Base-by-base conservation (phyloP, 2,888 invertebrate genomes). In the Incurvaria masculella region DNA sequence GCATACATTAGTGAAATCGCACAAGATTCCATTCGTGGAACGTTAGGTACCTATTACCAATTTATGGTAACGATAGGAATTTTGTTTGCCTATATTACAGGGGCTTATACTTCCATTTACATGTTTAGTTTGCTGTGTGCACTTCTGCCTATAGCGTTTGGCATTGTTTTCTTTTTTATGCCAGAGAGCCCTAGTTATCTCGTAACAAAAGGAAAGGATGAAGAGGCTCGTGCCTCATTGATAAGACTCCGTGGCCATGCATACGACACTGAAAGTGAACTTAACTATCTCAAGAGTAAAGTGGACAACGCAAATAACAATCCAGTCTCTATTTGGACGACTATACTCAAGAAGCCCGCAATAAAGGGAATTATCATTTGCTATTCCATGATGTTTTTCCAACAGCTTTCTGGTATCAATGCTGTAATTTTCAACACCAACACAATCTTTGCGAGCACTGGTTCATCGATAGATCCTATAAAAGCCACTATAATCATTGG, bases 1-100 rank as follows among this genome's bases (percentile, higher is more conserved):
- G 83, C 94, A 52, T 94, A 92, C 63, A 88, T 87, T 4, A 88
- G 86, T 40, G 97, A 97, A 76, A 92, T 93, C 42, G 85, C 94
- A 0, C 88, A 93, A 56, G 89, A 87, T 56, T 84, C 87, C 21
- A 86, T 93, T 56, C 81, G 96, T 49, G 96, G 96, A 1, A 83
- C 86, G 0, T 70, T 96, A 0, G 95, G 94, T 3, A 89, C 91
- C 44, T 92, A 88, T 61, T 93, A 94, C 64, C 96, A 96, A 63
- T 69, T 97, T 26, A 88, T 91, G 83, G 78, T 95, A 49, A 89
- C 90, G 0, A 65, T 88, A 14, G 96, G 96, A 55, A 92, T 96
- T 49, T 78, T 94, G 1, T 80, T 89, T 52, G 81, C 87, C 0
- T 94, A 94, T 62, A 66, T 81, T 1, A 66, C 91, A 2, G 94